A percentile compares a stretch with the other conserved stretches of the same genome.
These are phyloP conservation scores for Tiaroga cobitis DNA, from an alignment of 2,797 vertebrate species.

Conservation along the genomic window DNA sequence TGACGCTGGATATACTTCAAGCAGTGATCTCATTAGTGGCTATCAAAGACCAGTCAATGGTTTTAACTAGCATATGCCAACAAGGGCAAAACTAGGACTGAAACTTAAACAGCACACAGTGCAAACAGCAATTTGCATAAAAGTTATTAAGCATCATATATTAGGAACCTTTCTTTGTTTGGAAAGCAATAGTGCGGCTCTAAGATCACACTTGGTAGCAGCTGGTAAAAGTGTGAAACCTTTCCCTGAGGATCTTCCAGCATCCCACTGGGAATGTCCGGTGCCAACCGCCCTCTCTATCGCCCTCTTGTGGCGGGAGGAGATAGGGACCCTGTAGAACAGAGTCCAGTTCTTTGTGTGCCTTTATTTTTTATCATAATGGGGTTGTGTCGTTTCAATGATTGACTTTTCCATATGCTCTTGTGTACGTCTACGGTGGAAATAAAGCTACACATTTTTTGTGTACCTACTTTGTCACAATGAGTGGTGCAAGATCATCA, in stretches of 20 bases:
- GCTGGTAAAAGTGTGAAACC: conserved; percentile 56
- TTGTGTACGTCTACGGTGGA: not conserved
- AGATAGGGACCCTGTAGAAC: not conserved
- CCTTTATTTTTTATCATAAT: conserved; percentile 34
- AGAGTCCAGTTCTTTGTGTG: not conserved
- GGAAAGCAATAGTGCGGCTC: conserved; percentile 54
- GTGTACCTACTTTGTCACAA: not conserved
- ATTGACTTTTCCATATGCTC: conserved; percentile 11
- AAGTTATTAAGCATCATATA: conserved; percentile 56
- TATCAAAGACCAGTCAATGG: not conserved
- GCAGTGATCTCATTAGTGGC: not conserved
- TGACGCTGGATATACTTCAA: not conserved
- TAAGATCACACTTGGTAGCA: conserved; percentile 33
- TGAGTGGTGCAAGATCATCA: conserved; percentile 58
- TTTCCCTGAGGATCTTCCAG: conserved; percentile 59
- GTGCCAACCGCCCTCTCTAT: not conserved
- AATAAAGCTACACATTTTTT: not conserved
- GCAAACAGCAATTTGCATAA: conserved; percentile 57
- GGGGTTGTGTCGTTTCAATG: conserved; percentile 11
- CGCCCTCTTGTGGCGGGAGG: not conserved
- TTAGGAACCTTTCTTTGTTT: conserved; percentile 46
- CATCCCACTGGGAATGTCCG: conserved; percentile 53
- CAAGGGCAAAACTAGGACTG: conserved; percentile 41
- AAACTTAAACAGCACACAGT: conserved; percentile 58
- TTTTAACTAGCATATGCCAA: not conserved